A percentile compares a stretch with the other conserved stretches of the same genome.
These are phyloP conservation scores for Plagiodera versicolora DNA, from an alignment of 2,888 invertebrate species.

Conservation along the genomic window DNA sequence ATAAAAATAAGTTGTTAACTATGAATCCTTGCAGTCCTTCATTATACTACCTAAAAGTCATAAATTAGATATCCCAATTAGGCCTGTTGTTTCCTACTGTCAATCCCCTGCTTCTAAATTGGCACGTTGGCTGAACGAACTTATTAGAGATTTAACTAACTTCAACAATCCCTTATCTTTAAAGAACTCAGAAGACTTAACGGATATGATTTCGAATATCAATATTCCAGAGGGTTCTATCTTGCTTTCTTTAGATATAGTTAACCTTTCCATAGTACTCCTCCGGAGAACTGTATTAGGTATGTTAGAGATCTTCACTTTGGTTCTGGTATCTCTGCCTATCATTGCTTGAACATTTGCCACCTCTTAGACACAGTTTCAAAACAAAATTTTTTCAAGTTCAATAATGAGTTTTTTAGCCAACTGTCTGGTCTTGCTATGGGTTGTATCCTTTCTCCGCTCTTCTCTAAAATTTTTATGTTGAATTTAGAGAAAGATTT, in stretches of 20 bases:
- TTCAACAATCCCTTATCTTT: neutral
- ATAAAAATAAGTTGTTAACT: neutral
- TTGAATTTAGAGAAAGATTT: neutral
- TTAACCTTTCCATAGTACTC: slow-evolving; percentile 7
- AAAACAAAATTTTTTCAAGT: slow-evolving; percentile 5
- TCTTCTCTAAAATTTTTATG: slow-evolving; percentile 1
- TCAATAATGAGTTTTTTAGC: neutral
- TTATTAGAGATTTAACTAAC: neutral
- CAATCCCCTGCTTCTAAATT: slow-evolving; percentile 5
- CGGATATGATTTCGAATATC: neutral
- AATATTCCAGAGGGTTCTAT: neutral
- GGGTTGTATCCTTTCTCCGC: slow-evolving; percentile 7
- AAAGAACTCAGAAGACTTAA: slow-evolving; percentile 6
- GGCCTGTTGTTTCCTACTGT: slow-evolving; percentile 11
- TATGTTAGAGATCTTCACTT: neutral
- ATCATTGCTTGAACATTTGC: neutral
- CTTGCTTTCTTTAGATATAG: neutral
- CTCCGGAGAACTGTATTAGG: neutral
- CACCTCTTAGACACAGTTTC: neutral
- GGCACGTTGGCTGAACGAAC: neutral
- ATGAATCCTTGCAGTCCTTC: slow-evolving; percentile 3
- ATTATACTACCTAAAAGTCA: slow-evolving; percentile 13
- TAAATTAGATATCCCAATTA: slow-evolving; percentile 8
- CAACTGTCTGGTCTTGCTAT: slow-evolving; percentile 3
- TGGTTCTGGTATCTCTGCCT: neutral